Base-by-base conservation (phyloP, 2,888 invertebrate genomes). In the Oligia fasciuncula region DNA sequence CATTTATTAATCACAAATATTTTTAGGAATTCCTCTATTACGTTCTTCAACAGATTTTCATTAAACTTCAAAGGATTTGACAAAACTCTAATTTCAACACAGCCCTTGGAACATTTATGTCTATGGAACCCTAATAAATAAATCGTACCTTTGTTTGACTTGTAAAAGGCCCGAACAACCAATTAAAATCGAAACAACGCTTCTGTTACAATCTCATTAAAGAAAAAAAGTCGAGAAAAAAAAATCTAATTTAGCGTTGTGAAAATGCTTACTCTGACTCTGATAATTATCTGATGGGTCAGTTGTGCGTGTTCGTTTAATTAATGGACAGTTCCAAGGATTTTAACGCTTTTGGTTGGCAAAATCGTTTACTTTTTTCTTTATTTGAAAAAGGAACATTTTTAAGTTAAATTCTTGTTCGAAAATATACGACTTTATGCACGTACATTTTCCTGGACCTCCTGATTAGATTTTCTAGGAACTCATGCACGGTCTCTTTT, bases 171-270 rank as follows among this genome's bases (percentile, higher is more conserved):
- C 73, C 65, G 68, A 87, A 86, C 79, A 87, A 80, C 81, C 87
- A 87, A 85, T 88, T 89, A 89, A 70, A 81, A 77, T 40, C n/a
- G 57, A 74, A 79, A 87, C 83, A 87, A 89, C 78, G 79, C 80
- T 77, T 51, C 77, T 17, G 79, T 88, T 76, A 88, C 80, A 83
- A 73, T 75, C 81, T 87, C 87, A 81, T 89, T 85, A 85, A 74
- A 77, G 65, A 74, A 73, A 75, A 88, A 87, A 80, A 68, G 57
- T 19, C 23, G 60, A 40, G 29, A 14, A 63, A 76, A 86, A 85
- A 77, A 74, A 80, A 11, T 76, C 69, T 75, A 67, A 83, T 77
- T 82, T 68, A 68, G 75, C 77, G 54, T 75, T 81, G 67, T 66
- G 73, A 81, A 87, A 87, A 81, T 80, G 83, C 76, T 79, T 78